These are phyloP conservation scores for Penaeus indicus DNA, from an alignment of 1,140 invertebrate species.

Conservation along the genomic window DNA sequence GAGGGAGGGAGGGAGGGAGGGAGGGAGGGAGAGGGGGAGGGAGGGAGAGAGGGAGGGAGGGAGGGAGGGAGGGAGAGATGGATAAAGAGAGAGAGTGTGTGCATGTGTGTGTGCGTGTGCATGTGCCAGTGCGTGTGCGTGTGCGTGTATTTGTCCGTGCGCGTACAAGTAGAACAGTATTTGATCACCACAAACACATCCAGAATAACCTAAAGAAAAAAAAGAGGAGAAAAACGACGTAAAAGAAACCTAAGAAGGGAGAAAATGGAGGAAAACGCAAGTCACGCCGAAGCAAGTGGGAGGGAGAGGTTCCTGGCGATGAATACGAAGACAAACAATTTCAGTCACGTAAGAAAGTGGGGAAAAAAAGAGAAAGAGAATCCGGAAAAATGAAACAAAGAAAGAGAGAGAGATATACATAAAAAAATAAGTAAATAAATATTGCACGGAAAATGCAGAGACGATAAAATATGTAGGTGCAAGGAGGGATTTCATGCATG, in stretches of 20 bases:
- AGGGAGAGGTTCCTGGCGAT: background rate
- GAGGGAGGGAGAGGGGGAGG: too few relatives aligned
- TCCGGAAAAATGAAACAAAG: background rate
- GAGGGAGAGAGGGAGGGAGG: too few relatives aligned
- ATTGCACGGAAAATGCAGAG: too few relatives aligned
- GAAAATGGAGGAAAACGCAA: background rate
- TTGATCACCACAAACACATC: background rate
- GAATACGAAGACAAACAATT: background rate
- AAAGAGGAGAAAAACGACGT: background rate
- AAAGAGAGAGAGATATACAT: background rate
- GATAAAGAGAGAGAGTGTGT: background rate
- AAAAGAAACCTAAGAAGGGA: background rate
- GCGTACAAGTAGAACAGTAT: too few relatives aligned
- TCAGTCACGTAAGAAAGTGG: background rate
- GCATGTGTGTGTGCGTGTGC: conserved; percentile 26
- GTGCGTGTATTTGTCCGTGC: background rate
- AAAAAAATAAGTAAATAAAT: too few relatives aligned
- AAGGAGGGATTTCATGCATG: too few relatives aligned
- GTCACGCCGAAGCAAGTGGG: background rate
- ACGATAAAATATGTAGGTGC: too few relatives aligned
- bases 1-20: too few relatives aligned
- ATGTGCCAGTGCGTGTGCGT: conserved; percentile 20
- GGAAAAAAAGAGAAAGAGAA: conserved; percentile 9
- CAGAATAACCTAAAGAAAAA: background rate
- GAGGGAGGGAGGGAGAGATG: too few relatives aligned